These are phyloP conservation scores for Scaeva pyrastri DNA, from an alignment of 2,888 invertebrate genomes.

Conservation along the genomic window DNA sequence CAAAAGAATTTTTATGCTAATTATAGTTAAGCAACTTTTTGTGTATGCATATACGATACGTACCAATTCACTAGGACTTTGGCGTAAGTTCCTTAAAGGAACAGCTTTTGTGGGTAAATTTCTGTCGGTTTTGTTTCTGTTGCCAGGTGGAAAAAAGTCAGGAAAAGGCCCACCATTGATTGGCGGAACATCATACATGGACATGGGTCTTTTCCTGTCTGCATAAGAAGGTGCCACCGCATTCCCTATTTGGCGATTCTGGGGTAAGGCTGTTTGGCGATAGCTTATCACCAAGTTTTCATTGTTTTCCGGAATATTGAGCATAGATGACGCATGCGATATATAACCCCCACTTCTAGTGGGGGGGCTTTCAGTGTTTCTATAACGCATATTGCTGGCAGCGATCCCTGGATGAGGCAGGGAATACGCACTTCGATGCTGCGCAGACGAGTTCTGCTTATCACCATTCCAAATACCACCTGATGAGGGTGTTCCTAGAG, in stretches of 20 bases:
- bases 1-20: conserved; percentile 13
- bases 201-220: conserved; percentile 66
- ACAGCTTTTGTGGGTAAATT: conserved; percentile 36
- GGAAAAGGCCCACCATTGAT: conserved; percentile 53
- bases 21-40: neutral
- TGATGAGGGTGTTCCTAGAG: conserved; percentile 58
- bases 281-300: conserved; percentile 64
- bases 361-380: conserved; percentile 72
- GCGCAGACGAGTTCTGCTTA: conserved; percentile 77
- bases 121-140: conserved; percentile 58
- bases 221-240: conserved; percentile 36
- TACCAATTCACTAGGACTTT: conserved; percentile 79
- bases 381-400: conserved; percentile 77
- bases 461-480: conserved; percentile 56
- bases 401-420: conserved; percentile 78
- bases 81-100: conserved; percentile 70
- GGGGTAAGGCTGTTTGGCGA: conserved; percentile 47
- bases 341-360: conserved; percentile 49
- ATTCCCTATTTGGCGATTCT: conserved; percentile 51
- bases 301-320: conserved; percentile 74
- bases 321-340: conserved; percentile 77
- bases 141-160: conserved; percentile 53
- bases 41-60: conserved; percentile 53
- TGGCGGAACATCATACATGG: conserved; percentile 64
- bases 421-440: conserved; percentile 78